These are phyloP conservation scores for Papilio xuthus DNA, from an alignment of 1,140 invertebrate species.

Conservation along the genomic window DNA sequence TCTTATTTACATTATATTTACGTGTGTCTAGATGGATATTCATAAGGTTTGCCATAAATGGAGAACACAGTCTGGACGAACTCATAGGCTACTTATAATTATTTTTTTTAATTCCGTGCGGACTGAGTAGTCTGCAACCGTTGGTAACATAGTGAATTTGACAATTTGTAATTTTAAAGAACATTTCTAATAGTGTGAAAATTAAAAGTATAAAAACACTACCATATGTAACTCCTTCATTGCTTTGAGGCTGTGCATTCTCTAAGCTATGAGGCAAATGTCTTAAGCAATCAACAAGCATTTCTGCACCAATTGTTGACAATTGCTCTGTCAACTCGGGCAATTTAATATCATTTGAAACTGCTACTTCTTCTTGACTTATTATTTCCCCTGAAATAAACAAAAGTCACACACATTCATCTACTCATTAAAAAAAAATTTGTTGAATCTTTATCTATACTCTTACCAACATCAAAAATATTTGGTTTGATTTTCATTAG, in stretches of 20 bases:
- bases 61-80: too few relatives aligned
- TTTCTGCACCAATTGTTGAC: constrained; percentile 86
- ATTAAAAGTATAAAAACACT: constrained; percentile 41
- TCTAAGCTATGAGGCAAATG: constrained; percentile 83
- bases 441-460: too few relatives aligned
- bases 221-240: constrained; percentile 87
- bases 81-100: too few relatives aligned
- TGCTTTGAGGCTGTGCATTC: constrained; percentile 83
- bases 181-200: not conserved
- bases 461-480: constrained; percentile 93
- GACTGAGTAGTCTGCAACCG: too few relatives aligned
- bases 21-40: too few relatives aligned
- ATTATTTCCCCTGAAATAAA: constrained; percentile 84
- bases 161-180: too few relatives aligned
- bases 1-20: too few relatives aligned
- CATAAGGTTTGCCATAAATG: too few relatives aligned
- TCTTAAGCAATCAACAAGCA: constrained; percentile 85
- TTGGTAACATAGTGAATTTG: too few relatives aligned
- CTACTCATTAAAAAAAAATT: too few relatives aligned
- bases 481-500: constrained; percentile 94
- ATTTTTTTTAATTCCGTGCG: too few relatives aligned
- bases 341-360: constrained; percentile 84
- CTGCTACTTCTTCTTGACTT: constrained; percentile 83
- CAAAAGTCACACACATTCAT: too few relatives aligned
- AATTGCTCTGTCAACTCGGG: constrained; percentile 86